phyloP scores from a whole-genome alignment of 2,888 invertebrate species.

The Phrixothrix hirtus region DNA sequence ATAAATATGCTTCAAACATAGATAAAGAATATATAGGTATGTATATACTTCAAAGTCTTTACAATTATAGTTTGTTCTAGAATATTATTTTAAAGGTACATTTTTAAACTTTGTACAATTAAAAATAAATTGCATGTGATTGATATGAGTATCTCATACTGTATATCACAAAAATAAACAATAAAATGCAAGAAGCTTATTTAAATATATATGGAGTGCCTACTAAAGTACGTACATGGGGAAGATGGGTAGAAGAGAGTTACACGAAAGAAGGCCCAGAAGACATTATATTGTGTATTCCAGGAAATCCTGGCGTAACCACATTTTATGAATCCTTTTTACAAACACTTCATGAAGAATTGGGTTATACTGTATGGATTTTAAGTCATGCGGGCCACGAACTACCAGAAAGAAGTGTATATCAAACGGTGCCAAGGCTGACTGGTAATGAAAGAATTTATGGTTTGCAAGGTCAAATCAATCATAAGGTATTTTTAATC shows the following conservation, averaged over 20 bases:
- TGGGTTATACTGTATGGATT: slow-evolving; percentile 74
- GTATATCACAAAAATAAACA: no score
- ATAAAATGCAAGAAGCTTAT: slow-evolving; percentile 57
- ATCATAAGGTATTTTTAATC: slow-evolving; percentile 66
- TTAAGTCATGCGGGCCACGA: slow-evolving; percentile 85
- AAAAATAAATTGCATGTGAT: no score
- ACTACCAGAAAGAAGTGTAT: slow-evolving; percentile 59
- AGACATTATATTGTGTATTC: slow-evolving; percentile 73
- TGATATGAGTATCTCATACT: no score
- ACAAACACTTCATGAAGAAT: slow-evolving; percentile 62
- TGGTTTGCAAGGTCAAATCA: slow-evolving; percentile 76
- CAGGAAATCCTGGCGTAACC: slow-evolving; percentile 88
- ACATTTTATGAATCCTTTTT: slow-evolving; percentile 81
- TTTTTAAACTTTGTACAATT: no score
- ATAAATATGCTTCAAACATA: no score
- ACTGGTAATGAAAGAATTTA: slow-evolving; percentile 65
- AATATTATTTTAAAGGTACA: no score
- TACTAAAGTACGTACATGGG: slow-evolving; percentile 74
- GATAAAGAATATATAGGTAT: no score
- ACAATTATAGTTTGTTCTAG: no score
- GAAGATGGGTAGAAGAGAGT: slow-evolving; percentile 68
- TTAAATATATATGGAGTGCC: slow-evolving; percentile 67
- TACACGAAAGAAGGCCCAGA: slow-evolving; percentile 57
- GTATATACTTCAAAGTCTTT: no score
- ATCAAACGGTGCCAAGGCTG: slow-evolving; percentile 55